A percentile compares a stretch with the other conserved stretches of the same genome.
phyloP scores from a whole-genome alignment of 2,888 invertebrate species.

The Rhorus exstirpatorius region DNA sequence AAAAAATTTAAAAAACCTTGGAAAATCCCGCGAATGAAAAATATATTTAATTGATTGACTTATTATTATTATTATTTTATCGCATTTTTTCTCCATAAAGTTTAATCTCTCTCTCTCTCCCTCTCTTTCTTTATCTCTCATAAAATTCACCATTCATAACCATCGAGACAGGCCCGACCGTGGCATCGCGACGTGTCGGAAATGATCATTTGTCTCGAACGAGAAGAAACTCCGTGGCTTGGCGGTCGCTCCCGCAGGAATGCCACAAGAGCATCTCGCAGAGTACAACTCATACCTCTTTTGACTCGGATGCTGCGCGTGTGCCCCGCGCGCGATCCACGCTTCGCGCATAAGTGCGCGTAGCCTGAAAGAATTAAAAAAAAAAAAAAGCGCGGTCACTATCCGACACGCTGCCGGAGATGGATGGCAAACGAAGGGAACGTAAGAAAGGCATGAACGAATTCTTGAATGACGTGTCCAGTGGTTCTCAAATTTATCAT shows the following conservation, averaged over 20 bases:
- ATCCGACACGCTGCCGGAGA: slow-evolving; percentile 58
- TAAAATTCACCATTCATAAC: slow-evolving; percentile 50
- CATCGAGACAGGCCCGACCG: slow-evolving; percentile 29
- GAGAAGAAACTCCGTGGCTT: slow-evolving; percentile 40
- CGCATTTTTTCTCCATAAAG: not conserved
- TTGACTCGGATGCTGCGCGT: slow-evolving; percentile 63
- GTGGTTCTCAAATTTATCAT: slow-evolving; percentile 59
- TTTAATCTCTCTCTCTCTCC: slow-evolving; percentile 10
- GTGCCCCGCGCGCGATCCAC: slow-evolving; percentile 57
- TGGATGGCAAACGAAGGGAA: slow-evolving; percentile 62
- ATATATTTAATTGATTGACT: not conserved
- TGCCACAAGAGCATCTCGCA: slow-evolving; percentile 52
- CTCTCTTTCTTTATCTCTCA: slow-evolving; percentile 17
- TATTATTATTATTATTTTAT: slow-evolving; percentile 1
- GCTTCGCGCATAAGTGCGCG: slow-evolving; percentile 56
- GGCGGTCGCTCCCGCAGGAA: slow-evolving; percentile 55
- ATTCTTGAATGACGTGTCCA: slow-evolving; percentile 66
- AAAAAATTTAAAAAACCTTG: slow-evolving; percentile 10
- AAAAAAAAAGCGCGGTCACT: slow-evolving; percentile 61
- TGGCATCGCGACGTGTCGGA: slow-evolving; percentile 38
- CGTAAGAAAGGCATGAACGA: slow-evolving; percentile 61
- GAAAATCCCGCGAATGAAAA: not conserved
- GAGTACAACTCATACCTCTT: slow-evolving; percentile 44
- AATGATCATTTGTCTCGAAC: slow-evolving; percentile 55
- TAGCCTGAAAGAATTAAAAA: slow-evolving; percentile 13